Evolutionary conservation across 2,797 vertebrate species (phyloP).

Genomic region (Anabas testudineus): DNA sequence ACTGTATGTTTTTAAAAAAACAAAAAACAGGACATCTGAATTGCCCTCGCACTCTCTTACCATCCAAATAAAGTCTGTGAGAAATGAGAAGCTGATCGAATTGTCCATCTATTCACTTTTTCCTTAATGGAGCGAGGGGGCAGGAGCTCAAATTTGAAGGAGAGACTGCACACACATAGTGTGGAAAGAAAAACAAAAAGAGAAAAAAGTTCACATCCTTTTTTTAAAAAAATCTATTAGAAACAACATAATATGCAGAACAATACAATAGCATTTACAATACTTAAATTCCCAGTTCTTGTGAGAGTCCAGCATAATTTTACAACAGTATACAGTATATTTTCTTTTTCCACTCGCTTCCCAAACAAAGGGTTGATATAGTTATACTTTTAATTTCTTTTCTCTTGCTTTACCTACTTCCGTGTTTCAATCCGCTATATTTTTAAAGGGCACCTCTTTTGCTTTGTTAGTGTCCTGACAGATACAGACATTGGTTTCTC

Average conservation of each 20-base stretch:
- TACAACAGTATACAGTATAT: slow-evolving; percentile 94
- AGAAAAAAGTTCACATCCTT: slow-evolving; percentile 98
- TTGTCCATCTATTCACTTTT: slow-evolving; percentile 78
- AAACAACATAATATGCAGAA: slow-evolving; percentile 99
- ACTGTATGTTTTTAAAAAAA: neutral
- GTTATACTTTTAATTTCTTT: slow-evolving; percentile 83
- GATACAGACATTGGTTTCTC: slow-evolving; percentile 89
- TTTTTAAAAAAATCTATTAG: slow-evolving; percentile 95
- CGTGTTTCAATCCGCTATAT: slow-evolving; percentile 72
- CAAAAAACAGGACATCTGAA: slow-evolving; percentile 12
- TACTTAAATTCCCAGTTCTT: slow-evolving; percentile 98
- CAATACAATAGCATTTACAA: slow-evolving; percentile 99
- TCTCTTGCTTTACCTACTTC: slow-evolving; percentile 66
- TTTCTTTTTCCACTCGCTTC: slow-evolving; percentile 85
- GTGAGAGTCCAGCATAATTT: slow-evolving; percentile 96
- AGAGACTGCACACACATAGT: slow-evolving; percentile 96
- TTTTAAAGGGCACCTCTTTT: slow-evolving; percentile 89
- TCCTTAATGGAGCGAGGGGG: slow-evolving; percentile 78
- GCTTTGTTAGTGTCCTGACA: slow-evolving; percentile 90
- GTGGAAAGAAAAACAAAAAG: slow-evolving; percentile 88
- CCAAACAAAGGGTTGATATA: slow-evolving; percentile 89
- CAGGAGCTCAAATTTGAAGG: slow-evolving; percentile 93
- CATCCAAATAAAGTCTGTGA: slow-evolving; percentile 87
- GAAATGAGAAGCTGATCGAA: slow-evolving; percentile 73
- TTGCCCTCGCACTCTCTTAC: slow-evolving; percentile 21